Evolutionary conservation across 2,113 vertebrate genomes (phyloP).

Genomic region (Hippoglossus stenolepis): DNA sequence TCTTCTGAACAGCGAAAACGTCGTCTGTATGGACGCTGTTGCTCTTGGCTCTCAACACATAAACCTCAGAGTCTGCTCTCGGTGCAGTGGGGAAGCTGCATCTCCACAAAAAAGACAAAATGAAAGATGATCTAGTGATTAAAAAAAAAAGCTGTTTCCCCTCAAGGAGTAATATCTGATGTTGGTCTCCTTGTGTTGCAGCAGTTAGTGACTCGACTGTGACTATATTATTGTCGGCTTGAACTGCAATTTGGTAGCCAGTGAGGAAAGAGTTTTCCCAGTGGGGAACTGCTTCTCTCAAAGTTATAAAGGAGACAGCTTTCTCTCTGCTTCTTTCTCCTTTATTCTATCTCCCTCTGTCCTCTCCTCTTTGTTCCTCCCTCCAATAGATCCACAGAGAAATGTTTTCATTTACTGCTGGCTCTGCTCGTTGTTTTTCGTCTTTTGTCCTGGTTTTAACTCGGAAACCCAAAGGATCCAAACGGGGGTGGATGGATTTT

Average conservation of each 20-base stretch:
- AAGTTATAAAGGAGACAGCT: constrained; percentile 27
- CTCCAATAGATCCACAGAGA: constrained; percentile 25
- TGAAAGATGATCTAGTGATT: constrained; percentile 28
- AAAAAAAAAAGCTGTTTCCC: not conserved
- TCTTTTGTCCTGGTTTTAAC: constrained; percentile 49
- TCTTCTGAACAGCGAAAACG: constrained; percentile 30
- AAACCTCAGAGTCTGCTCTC: constrained; percentile 30
- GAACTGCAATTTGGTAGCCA: constrained; percentile 35
- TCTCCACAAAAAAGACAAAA: constrained; percentile 29
- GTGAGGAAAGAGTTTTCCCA: constrained; percentile 42
- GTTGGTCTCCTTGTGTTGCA: constrained; percentile 18
- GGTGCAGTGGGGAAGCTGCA: constrained; percentile 5
- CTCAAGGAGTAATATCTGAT: constrained; percentile 5
- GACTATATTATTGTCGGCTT: constrained; percentile 41
- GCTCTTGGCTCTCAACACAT: constrained; percentile 33
- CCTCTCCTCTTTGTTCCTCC: constrained; percentile 32
- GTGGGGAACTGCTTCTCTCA: constrained; percentile 27
- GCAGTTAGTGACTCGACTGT: constrained; percentile 34
- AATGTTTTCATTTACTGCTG: constrained; percentile 43
- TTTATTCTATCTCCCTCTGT: constrained; percentile 12
- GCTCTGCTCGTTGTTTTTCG: constrained; percentile 36
- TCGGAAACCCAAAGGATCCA: constrained; percentile 1
- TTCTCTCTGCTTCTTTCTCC: not conserved
- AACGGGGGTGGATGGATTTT: too few relatives aligned
- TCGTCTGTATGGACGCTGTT: constrained; percentile 39